Evolutionary conservation across 1,140 invertebrate genomes (phyloP).

Genomic region (Drosophila nebulosa): DNA sequence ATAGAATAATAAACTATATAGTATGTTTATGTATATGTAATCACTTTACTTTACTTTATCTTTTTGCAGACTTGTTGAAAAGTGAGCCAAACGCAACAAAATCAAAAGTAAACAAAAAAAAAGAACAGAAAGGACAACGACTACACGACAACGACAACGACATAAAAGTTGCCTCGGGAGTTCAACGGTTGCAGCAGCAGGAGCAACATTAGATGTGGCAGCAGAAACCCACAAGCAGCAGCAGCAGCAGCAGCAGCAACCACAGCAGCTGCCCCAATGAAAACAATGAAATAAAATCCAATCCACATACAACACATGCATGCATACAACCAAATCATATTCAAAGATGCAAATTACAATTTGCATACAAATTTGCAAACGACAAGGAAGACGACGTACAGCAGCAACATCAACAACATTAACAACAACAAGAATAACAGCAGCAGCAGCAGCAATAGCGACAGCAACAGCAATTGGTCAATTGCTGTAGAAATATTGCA

Average conservation of each 20-base stretch:
- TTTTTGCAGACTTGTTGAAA: slow-evolving; percentile 35
- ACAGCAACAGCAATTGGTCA: slow-evolving; percentile 12
- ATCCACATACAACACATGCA: slow-evolving; percentile 20
- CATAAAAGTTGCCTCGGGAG: slow-evolving; percentile 65
- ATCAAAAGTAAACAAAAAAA: slow-evolving; percentile 71
- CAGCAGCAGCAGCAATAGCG: slow-evolving; percentile 7
- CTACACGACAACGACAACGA: slow-evolving; percentile 28
- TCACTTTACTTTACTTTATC: slow-evolving; percentile 30
- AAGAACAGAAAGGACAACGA: slow-evolving; percentile 5
- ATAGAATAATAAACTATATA: slow-evolving; percentile 22
- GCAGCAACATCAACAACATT: slow-evolving; percentile 6
- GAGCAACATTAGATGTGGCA: background rate
- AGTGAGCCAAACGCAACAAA: slow-evolving; percentile 45
- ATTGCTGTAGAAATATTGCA: slow-evolving; percentile 10
- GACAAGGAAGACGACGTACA: slow-evolving; percentile 23
- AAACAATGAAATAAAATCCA: slow-evolving; percentile 37
- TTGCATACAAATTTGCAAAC: slow-evolving; percentile 66
- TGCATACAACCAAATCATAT: slow-evolving; percentile 64
- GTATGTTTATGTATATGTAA: slow-evolving; percentile 16
- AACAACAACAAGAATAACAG: slow-evolving; percentile 8
- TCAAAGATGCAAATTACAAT: slow-evolving; percentile 78
- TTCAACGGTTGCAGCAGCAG: slow-evolving; percentile 37
- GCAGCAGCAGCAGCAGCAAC: slow-evolving; percentile 8
- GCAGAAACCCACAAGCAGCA: no score
- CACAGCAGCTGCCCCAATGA: slow-evolving; percentile 43